Evolutionary conservation across 2,888 invertebrate genomes (phyloP), one percentile per base, ranked within the genome.

Genomic region (Caenorhabditis becei): DNA sequence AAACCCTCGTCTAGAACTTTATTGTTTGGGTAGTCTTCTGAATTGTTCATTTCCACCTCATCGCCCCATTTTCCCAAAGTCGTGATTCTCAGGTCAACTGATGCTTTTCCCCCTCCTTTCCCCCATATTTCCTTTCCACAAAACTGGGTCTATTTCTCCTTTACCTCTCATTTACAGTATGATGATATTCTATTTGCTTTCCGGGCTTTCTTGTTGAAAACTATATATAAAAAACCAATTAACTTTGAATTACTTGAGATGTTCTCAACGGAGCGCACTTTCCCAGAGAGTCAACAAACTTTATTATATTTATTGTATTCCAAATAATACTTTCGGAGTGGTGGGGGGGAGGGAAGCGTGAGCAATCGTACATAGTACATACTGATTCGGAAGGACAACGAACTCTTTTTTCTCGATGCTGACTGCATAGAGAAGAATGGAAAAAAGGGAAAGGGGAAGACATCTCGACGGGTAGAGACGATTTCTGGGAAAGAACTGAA

Each of bases 291-390:
- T 47, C n/a, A 47, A 47, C 47, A 47, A 47, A 54, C 26, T 41
- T 41, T 41, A 41, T 41, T 32, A 32, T 32, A 7, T 4, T 51
- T 51, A 51, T 51, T 51, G 8, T 28, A 28, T 71, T 54, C 71
- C 61, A 72, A 72, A 72, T 72, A 72, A 72, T 72, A 72, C 72
- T 72, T 72, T 63, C 47, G 59, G 59, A 70, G 59, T 70, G 24
- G 51, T n/a, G 69, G 54, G 14, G 37, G 65, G 65, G 37, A 35
- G 49, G 37, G 59, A 59, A 59, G 59, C 59, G 67, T 80, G 80
- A 80, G 80, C 80, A 81, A 81, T 81, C 71, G 81, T 81, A 81
- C 81, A 81, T 81, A 81, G 81, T 81, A 81, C 81, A 81, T 81
- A 81, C 81, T 75, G 71, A 62, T 63, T 65, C 63, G 78, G 58